phyloP scores from a whole-genome alignment of 2,797 vertebrate genomes.

The Chloroceryle inda region DNA sequence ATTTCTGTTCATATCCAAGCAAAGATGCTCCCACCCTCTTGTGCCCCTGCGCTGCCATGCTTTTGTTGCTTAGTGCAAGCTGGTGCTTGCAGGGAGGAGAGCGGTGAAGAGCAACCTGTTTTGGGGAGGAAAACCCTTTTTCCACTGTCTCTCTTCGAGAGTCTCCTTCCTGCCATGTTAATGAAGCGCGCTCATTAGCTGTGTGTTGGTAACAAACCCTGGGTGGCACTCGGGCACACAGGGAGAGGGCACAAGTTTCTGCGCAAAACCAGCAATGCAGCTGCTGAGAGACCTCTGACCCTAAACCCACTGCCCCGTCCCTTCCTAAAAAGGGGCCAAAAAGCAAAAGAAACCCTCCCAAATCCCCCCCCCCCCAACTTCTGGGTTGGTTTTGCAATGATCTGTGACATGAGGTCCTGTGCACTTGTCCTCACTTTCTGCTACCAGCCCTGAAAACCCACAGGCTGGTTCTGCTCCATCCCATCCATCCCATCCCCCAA shows the following conservation, averaged over 20 bases:
- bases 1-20: neutral
- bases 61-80: fast-evolving
- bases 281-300: neutral
- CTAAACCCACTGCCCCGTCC: fast-evolving
- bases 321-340: neutral
- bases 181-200: neutral
- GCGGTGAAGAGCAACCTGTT: fast-evolving
- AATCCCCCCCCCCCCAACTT: fast-evolving
- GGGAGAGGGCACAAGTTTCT: fast-evolving
- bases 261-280: too few relatives aligned
- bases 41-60: neutral
- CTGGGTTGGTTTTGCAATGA: neutral
- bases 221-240: fast-evolving
- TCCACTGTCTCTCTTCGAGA: fast-evolving
- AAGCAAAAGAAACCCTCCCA: fast-evolving
- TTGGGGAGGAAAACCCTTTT: neutral
- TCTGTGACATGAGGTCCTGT: fast-evolving
- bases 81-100: fast-evolving
- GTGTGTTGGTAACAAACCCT: neutral
- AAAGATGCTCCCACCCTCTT: neutral
- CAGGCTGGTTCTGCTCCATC: fast-evolving
- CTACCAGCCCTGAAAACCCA: fast-evolving
- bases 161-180: neutral
- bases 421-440: fast-evolving
- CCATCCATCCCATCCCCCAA: neutral